Conservation (phyloP, 2,888 invertebrate genomes). For the Patella caerulea region DNA sequence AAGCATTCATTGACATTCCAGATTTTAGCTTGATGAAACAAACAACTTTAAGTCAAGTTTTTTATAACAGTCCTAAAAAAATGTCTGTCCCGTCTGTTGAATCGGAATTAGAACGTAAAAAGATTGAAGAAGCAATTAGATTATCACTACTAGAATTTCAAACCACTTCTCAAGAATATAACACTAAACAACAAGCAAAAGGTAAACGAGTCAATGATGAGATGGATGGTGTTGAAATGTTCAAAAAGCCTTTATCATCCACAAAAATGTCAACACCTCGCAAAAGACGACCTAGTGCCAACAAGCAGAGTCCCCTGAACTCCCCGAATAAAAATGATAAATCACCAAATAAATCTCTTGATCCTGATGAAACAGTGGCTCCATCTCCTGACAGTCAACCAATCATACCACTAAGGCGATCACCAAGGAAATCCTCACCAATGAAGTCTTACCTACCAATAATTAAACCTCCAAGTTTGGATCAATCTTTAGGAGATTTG, state of each 20-base stretch:
- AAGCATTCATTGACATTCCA: constrained; percentile 9
- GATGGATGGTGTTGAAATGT: constrained; percentile 1
- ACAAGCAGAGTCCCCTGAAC: constrained; percentile 3
- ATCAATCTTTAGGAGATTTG: constrained; percentile 13
- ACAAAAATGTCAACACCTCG: constrained; percentile 22
- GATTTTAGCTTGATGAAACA: constrained; percentile 31
- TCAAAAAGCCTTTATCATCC: constrained; percentile 18
- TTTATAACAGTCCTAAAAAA: constrained; percentile 29
- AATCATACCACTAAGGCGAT: not conserved
- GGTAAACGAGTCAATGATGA: not conserved
- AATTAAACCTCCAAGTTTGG: not conserved
- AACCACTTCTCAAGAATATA: constrained; percentile 3
- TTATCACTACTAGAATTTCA: constrained; percentile 32
- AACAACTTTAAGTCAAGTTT: constrained; percentile 48
- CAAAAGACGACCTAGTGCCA: constrained; percentile 29
- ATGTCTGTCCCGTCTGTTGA: not conserved
- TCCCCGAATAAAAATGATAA: not conserved
- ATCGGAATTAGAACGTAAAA: constrained; percentile 25
- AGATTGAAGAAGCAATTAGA: constrained; percentile 38
- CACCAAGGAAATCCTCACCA: not conserved
- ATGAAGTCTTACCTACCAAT: not conserved
- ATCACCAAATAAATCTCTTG: constrained; percentile 12
- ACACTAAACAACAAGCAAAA: not conserved
- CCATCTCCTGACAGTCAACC: not conserved
- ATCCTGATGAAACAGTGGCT: constrained; percentile 24